Conservation (phyloP, 1,140 invertebrate species). For the Cylas formicarius region DNA sequence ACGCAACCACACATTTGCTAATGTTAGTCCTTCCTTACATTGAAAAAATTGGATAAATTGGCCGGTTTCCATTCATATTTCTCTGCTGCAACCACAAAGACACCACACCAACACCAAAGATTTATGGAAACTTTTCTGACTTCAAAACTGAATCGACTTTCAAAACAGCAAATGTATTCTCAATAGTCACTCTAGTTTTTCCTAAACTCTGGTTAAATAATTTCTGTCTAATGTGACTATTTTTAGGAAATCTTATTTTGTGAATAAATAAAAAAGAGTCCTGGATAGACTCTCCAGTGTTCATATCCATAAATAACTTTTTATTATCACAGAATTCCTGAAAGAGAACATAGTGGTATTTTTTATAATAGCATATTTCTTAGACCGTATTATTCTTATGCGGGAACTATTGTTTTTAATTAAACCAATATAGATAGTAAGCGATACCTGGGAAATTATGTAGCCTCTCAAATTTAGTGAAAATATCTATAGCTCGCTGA, state of each 20-base stretch:
- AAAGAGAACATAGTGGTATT: neutral
- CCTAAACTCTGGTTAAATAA: neutral
- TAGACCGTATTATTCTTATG: neutral
- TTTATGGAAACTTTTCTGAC: too few relatives aligned
- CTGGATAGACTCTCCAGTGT: neutral
- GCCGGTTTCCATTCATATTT: too few relatives aligned
- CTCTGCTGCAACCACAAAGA: too few relatives aligned
- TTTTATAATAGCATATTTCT: neutral
- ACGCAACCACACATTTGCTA: too few relatives aligned
- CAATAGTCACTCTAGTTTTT: neutral
- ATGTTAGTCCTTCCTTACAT: too few relatives aligned
- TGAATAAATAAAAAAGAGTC: neutral
- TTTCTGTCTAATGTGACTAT: slow-evolving; percentile 1
- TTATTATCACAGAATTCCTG: neutral
- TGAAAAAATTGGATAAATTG: too few relatives aligned
- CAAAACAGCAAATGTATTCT: too few relatives aligned
- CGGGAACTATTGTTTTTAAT: neutral
- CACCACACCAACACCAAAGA: too few relatives aligned
- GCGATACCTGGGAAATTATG: neutral
- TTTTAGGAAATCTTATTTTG: neutral
- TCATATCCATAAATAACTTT: neutral
- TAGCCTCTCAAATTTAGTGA: neutral
- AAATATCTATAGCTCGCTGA: neutral
- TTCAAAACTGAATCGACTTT: too few relatives aligned
- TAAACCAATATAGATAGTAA: neutral